Base-by-base conservation (phyloP, 2,888 invertebrate genomes). In the Congeria kusceri region DNA sequence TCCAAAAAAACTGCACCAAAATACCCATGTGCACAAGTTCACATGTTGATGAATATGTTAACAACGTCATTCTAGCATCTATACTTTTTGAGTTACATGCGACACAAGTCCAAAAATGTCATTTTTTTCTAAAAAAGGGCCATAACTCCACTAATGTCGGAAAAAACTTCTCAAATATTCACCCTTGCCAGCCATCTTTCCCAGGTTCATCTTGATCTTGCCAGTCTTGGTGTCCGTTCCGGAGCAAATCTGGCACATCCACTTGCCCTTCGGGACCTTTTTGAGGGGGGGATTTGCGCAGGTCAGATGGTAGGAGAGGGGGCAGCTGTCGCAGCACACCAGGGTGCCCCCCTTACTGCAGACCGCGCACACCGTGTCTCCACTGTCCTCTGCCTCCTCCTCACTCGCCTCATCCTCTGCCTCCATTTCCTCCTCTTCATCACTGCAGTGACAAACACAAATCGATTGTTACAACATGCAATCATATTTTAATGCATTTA, bases 311-410 rank as follows among this genome's bases (percentile, higher is more conserved):
- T 90, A 91, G 20, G 86, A 86, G 11, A 89, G 80, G 0, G 91
- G 90, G 71, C 91, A 91, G 69, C 82, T 87, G 75, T 91, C 91
- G 86, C 91, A 91, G 64, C 87, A 87, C 15, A 91, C 77, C 56
- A 90, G 80, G 66, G 80, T 89, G 23, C 91, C 91, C 44, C 84
- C 84, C 27, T 86, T 87, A 28, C 81, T 83, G 80, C 91, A 91
- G 13, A 86, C 89, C 25, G 88, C 84, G 82, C 91, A 91, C 18
- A 83, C 57, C 46, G 80, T 83, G 20, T 87, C 89, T 64, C 84
- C 83, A 56, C 88, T 89, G 28, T 87, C 88, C 0, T 83, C 85
- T 3, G 86, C 86, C 29, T 86, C 88, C n/a, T 79, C 83, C 3
- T 80, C 82, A 7, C 65, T 82, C 7, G 78, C 85, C 13, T 82